Evolutionary conservation across 2,888 invertebrate species (phyloP).

Genomic region (Therioaphis trifolii): DNA sequence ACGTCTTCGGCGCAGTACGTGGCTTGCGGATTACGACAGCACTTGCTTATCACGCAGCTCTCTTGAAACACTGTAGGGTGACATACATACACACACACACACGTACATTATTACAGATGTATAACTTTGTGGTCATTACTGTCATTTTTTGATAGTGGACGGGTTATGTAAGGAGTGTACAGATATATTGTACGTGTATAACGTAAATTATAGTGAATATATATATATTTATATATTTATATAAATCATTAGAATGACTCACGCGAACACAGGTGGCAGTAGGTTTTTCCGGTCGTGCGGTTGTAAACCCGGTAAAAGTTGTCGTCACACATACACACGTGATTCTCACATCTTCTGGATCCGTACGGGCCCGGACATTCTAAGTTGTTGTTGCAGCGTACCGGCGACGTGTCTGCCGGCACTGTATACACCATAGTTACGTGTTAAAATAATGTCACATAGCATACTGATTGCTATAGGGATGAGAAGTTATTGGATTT

Average conservation of each 20-base stretch:
- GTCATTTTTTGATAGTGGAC: no score
- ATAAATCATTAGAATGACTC: no score
- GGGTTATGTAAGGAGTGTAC: no score
- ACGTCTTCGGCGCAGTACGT: constrained; percentile 23
- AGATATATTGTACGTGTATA: background rate
- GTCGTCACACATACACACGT: constrained; percentile 40
- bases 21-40: constrained; percentile 38
- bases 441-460: no score
- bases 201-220: no score
- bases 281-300: background rate
- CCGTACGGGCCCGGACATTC: constrained; percentile 1
- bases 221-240: no score
- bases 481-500: no score
- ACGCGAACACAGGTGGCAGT: constrained; percentile 37
- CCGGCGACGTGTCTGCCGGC: background rate
- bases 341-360: constrained; percentile 34
- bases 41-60: constrained; percentile 24
- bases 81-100: no score
- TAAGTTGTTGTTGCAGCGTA: background rate
- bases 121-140: no score
- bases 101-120: no score
- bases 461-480: no score
- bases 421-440: background rate
- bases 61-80: constrained; percentile 48
- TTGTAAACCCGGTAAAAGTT: constrained; percentile 32